Evolutionary conservation across 2,888 invertebrate species (phyloP).

Genomic region (Aspidiotus destructor): DNA sequence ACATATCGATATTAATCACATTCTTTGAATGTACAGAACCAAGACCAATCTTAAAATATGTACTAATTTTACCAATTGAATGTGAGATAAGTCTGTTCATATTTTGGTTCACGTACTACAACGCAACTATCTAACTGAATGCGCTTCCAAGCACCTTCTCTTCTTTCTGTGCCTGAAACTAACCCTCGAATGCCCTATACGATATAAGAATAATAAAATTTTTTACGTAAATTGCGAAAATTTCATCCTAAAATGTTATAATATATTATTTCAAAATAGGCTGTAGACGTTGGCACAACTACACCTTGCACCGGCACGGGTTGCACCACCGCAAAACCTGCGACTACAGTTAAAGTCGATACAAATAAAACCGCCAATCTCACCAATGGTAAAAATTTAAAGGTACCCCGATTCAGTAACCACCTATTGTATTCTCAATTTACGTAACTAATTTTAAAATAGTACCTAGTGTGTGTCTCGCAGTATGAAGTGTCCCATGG

Average conservation of each 20-base stretch:
- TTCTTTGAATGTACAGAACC: too few species aligned
- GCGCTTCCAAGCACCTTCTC: too few species aligned
- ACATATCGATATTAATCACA: too few species aligned
- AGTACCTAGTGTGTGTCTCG: too few species aligned
- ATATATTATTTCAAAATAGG: constrained; percentile 17
- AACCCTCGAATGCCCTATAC: background rate
- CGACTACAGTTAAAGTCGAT: constrained; percentile 24
- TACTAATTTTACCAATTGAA: too few species aligned
- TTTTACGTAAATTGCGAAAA: constrained; percentile 9
- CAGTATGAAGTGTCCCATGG: too few species aligned
- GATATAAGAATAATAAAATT: background rate
- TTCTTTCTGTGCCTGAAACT: too few species aligned
- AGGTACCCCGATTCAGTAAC: constrained; percentile 12
- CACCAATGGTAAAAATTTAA: constrained; percentile 26
- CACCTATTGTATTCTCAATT: constrained; percentile 7
- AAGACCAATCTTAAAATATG: too few species aligned
- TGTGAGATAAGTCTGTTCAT: too few species aligned
- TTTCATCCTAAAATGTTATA: constrained; percentile 1
- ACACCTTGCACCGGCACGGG: constrained; percentile 8
- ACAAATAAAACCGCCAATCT: constrained; percentile 28
- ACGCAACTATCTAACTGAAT: too few species aligned
- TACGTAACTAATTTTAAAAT: constrained; percentile 10
- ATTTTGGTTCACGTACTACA: too few species aligned
- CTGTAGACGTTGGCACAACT: constrained; percentile 11
- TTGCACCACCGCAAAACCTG: constrained; percentile 5